Evolutionary conservation across 2,888 invertebrate genomes (phyloP), one percentile per base, ranked within the genome.

Genomic region (Pachycephus smyrnensis): DNA sequence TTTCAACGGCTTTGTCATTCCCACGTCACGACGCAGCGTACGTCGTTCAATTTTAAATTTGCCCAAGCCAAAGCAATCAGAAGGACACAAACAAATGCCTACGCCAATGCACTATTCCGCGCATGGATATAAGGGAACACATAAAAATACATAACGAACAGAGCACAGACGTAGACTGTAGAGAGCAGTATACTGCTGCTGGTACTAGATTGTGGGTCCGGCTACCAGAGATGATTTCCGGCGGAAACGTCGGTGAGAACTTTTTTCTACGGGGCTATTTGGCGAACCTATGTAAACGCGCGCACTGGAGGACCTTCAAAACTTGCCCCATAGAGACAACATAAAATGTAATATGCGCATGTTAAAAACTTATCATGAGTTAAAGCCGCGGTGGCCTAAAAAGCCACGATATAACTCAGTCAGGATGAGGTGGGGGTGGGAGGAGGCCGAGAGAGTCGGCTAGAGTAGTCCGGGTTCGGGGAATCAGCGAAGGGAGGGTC

Each of bases 371-470:
- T 74, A 74, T 74, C 37, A 30, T 33, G 74, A 74, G 36, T 74
- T 74, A 31, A 74, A 74, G 74, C 36, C 74, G 76, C 81, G 75
- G 78, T 82, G 77, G 79, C 80, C 77, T 73, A 75, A 82, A 81
- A 82, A 81, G 77, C 73, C 33, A 23, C 9, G 31, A 75, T 73
- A 73, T 73, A 76, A 77, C 76, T 79, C 73, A 76, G 32, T 55
- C 37, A 32, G 23, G 37, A 35, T 36, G 31, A 11, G 15, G 68
- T 11, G 12, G 75, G 4, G 55, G 75, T 11, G 68, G 68, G 68
- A 55, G 33, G 55, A 71, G 12, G 12, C 74, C 74, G 74, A 55
- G 55, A 55, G 55, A 55, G 55, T 55, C 55, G 55, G 9, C 23
- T 55, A 55, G 55, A 55, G 55, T 23, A 55, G 55, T 23, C 1